Percentiles rank a stretch among this genome's conserved stretches.
These are phyloP conservation scores for Bucco capensis DNA, from an alignment of 2,113 vertebrate genomes.

Conservation along the genomic window DNA sequence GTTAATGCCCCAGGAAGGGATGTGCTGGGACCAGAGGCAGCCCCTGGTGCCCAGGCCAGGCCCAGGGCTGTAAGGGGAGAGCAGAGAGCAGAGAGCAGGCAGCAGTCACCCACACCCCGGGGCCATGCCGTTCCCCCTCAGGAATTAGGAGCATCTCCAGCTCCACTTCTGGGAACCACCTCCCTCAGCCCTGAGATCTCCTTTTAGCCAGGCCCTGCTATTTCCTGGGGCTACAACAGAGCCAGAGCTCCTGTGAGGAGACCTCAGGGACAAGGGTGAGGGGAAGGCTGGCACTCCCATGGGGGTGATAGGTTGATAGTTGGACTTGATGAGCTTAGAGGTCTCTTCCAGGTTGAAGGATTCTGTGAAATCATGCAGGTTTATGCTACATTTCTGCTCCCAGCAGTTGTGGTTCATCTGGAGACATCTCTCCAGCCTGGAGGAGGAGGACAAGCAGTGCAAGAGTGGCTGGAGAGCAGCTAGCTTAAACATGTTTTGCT, in stretches of 20 bases:
- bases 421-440: rapidly evolving
- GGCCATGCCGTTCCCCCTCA: background rate
- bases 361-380: background rate
- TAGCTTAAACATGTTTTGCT: background rate
- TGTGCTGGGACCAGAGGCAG: background rate
- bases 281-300: background rate
- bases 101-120: background rate
- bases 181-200: background rate
- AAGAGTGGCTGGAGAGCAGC: background rate
- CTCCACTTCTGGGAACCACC: background rate
- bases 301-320: too few relatives aligned
- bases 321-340: too few relatives aligned
- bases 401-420: rapidly evolving
- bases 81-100: background rate
- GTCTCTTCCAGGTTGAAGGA: too few relatives aligned
- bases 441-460: background rate
- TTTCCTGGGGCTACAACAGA: background rate
- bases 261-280: rapidly evolving
- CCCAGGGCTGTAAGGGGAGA: background rate
- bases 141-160: background rate
- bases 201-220: background rate
- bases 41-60: background rate
- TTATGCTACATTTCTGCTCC: background rate
- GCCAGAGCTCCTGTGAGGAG: background rate
- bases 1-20: background rate